Evolutionary conservation across 2,888 invertebrate genomes (phyloP).

Genomic region (Argynnis bischoffii): DNA sequence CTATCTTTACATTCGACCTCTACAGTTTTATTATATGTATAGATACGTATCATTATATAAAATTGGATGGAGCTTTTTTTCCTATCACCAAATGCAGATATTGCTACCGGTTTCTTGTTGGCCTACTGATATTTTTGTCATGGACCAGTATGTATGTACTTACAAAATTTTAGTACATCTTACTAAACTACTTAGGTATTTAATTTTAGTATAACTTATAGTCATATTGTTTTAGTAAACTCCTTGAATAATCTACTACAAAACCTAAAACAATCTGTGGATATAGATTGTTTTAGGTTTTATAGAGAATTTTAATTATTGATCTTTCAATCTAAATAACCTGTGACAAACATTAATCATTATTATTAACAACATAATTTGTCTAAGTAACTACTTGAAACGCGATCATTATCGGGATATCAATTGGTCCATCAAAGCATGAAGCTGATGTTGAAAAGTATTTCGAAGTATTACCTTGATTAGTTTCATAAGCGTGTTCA

Average conservation of each 20-base stretch:
- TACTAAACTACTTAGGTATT: too few species aligned
- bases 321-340: too few species aligned
- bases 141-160: not conserved
- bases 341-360: too few species aligned
- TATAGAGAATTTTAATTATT: too few species aligned
- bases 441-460: slow-evolving; percentile 62
- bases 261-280: too few species aligned
- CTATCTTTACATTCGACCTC: too few species aligned
- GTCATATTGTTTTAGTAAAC: too few species aligned
- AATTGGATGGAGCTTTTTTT: not conserved
- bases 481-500: slow-evolving; percentile 52
- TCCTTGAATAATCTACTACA: too few species aligned
- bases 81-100: not conserved
- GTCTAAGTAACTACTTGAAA: slow-evolving; percentile 23
- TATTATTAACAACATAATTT: not conserved
- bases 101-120: slow-evolving; percentile 22
- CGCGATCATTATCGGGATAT: slow-evolving; percentile 47
- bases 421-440: slow-evolving; percentile 61
- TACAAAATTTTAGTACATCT: not conserved
- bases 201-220: too few species aligned
- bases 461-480: slow-evolving; percentile 60
- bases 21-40: too few species aligned
- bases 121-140: slow-evolving; percentile 33
- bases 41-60: not conserved
- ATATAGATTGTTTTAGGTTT: too few species aligned